Evolutionary conservation across 1,140 invertebrate genomes (phyloP).

Genomic region (Anastrepha obliqua): DNA sequence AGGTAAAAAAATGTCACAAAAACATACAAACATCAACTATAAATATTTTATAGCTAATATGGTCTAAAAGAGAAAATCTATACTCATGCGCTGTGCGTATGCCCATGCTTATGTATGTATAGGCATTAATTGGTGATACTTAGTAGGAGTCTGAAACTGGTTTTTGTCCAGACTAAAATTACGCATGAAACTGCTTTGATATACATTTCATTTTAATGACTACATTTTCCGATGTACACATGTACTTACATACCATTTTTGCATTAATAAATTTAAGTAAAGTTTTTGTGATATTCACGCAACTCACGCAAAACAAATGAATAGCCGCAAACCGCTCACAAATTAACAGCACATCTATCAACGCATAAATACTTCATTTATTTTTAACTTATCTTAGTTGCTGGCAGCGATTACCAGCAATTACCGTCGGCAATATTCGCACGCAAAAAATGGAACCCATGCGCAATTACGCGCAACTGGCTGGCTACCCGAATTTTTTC

Average conservation of each 20-base stretch:
- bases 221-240: too few relatives aligned
- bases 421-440: not conserved
- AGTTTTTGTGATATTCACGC: not conserved
- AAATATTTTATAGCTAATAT: not conserved
- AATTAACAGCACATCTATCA: constrained; percentile 17
- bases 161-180: not conserved
- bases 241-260: too few relatives aligned
- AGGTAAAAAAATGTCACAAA: not conserved
- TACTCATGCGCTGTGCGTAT: not conserved
- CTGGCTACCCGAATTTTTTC: not conserved
- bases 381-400: constrained; percentile 34
- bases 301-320: too few relatives aligned
- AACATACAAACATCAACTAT: not conserved
- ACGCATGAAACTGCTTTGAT: not conserved
- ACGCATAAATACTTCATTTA: constrained; percentile 49
- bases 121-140: too few relatives aligned
- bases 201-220: not conserved
- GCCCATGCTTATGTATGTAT: not conserved
- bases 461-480: constrained; percentile 2
- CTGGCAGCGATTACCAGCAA: constrained; percentile 33
- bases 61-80: not conserved
- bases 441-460: not conserved
- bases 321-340: not conserved
- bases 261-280: too few relatives aligned
- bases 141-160: not conserved